A percentile compares a stretch with the other conserved stretches of the same genome.
Evolutionary conservation across 37 sponge, comb jelly and placozoan genomes (phyloP).

Genomic region (Mnemiopsis leidyi): DNA sequence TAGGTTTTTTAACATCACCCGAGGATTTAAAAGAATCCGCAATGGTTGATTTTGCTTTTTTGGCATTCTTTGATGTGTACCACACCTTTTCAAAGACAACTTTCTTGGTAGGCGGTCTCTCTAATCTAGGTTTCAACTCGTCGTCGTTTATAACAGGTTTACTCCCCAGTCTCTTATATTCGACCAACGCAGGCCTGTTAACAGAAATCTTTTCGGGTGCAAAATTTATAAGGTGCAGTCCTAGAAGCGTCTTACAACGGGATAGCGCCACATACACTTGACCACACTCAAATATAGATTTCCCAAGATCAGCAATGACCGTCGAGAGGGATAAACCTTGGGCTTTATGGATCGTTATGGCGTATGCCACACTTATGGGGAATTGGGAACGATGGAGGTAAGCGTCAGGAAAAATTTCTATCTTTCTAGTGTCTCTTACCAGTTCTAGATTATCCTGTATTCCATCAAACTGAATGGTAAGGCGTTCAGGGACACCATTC

Average conservation of each 20-base stretch:
- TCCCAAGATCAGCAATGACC: neutral
- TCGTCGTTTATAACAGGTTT: no score
- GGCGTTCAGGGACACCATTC: neutral
- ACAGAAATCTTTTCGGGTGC: neutral
- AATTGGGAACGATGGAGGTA: neutral
- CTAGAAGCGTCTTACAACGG: neutral
- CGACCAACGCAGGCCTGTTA: neutral
- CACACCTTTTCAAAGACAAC: neutral
- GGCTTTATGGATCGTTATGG: slow-evolving; percentile 5
- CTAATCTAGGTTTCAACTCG: no score
- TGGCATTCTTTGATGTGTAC: neutral
- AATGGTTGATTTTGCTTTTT: neutral
- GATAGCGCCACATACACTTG: slow-evolving; percentile 13
- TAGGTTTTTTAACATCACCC: neutral
- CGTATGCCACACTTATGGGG: neutral
- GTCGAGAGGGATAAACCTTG: neutral
- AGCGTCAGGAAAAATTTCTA: neutral
- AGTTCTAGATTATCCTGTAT: neutral
- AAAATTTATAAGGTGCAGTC: slow-evolving; percentile 4
- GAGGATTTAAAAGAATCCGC: neutral
- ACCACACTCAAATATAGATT: neutral
- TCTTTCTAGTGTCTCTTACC: neutral
- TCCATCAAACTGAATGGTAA: neutral
- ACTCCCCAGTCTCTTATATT: neutral
- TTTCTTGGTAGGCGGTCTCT: neutral